Evolutionary conservation across 2,113 vertebrate species (phyloP).

Genomic region (Colaptes auratus): DNA sequence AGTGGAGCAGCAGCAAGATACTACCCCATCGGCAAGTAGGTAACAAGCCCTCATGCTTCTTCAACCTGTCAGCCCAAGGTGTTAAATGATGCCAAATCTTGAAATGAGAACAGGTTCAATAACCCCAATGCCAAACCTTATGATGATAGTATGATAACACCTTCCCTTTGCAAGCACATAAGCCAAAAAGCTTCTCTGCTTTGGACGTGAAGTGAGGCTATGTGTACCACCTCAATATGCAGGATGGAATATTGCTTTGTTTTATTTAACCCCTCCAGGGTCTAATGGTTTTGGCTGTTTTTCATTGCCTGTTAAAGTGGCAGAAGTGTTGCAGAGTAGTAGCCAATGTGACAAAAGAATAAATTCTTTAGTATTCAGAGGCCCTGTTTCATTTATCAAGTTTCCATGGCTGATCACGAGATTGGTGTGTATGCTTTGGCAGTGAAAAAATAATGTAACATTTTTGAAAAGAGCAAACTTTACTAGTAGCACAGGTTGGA

Average conservation of each 20-base stretch:
- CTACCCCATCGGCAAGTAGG: background rate
- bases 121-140: background rate
- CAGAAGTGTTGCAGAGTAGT: background rate
- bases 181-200: background rate
- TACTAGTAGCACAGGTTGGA: slow-evolving; percentile 9
- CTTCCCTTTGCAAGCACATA: background rate
- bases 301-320: background rate
- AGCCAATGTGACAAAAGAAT: slow-evolving; percentile 6
- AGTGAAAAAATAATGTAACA: slow-evolving; percentile 22
- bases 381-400: background rate
- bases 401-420: background rate
- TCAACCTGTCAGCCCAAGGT: background rate
- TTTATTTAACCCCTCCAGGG: background rate
- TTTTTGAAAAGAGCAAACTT: slow-evolving; percentile 14
- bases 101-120: background rate
- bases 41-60: background rate
- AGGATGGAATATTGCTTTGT: background rate
- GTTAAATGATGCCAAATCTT: background rate
- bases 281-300: background rate
- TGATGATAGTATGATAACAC: accelerated
- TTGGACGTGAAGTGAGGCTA: background rate
- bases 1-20: background rate
- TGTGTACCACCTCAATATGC: background rate
- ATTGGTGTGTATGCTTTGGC: slow-evolving; percentile 25
- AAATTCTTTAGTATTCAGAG: background rate